Base-by-base conservation (phyloP, 2,113 vertebrate species). In the Takifugu flavidus region DNA sequence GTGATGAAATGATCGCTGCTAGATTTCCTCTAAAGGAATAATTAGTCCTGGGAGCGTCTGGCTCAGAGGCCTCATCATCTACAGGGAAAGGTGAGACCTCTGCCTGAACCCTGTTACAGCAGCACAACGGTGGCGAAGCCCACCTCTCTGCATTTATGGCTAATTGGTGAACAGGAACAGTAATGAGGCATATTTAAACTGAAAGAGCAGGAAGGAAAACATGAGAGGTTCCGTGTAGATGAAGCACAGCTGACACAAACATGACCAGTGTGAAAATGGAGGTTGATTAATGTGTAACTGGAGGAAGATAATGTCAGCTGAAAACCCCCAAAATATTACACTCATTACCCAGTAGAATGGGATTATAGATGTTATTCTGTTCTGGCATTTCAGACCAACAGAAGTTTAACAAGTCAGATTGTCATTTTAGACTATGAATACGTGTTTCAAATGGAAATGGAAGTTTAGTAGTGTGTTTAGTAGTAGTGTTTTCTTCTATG, bases 1-100 rank as follows among this genome's bases (percentile, higher is more conserved):
- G 46, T 61, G 65, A 56, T 67, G 20, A 64, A 65, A 73, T 60
- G 57, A 75, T 51, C 65, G 62, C 53, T 67, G 39, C 5, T 55
- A 67, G 73, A 77, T 59, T 65, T 77, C 50, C 13, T 77, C 57
- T 74, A 62, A 77, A 77, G 67, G 56, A 20, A 74, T 70, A 74
- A 77, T 79, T 77, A 74, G 69, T 56, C 61, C 56, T 68, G 45
- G 50, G 31, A 77, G 67, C 52, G 45, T 65, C 65, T 70, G 53
- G 49, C 59, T 51, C 73, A 59, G 12, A 64, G 72, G 77, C 75
- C 65, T 70, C 28, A 66, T 74, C 77, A 81, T 64, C 61, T 56
- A 43, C 31, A 52, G 64, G 64, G 39, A 51, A 69, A 65, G 44
- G 42, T n/a, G 62, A 58, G 53, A 62, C 43, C 43, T 65, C 46